Evolutionary conservation across 2,888 invertebrate species (phyloP), one percentile per base, ranked within the genome.

Genomic region (Gastracanthus pulcherrimus): DNA sequence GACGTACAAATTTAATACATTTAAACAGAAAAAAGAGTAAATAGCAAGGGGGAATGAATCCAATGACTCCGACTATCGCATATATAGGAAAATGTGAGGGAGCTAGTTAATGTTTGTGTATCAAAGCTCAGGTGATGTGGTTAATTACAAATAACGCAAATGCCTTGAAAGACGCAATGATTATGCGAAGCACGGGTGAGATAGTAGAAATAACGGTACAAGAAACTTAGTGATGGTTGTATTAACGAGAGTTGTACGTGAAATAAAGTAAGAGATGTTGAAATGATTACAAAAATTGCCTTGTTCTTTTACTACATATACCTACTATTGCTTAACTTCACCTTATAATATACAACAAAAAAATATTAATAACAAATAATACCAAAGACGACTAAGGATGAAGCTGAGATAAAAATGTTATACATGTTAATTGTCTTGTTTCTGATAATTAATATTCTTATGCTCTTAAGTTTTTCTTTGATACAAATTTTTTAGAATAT

Each of bases 191-290:
- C 58, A 62, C 45, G 62, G 62, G 34, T 45, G 62, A 45, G 71
- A 62, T 31, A 74, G 51, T 48, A 38, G 67, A 45, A 41, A 55
- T 7, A 51, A 36, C 9, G 60, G 67, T 69, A 60, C 41, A 69
- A 76, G 58, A 69, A 76, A 41, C 41, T 76, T 72, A 76, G 51
- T 31, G 48, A 60, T 58, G 70, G 69, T 60, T 60, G 62, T 62
- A 77, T 60, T 41, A 48, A 48, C 16, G 34, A 77, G 62, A 64
- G 41, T 60, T 78, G 62, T 78, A 71, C 70, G 58, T 36, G 26
- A 70, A 78, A 78, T 78, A 78, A 78, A 78, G 38, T 78, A 71
- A 45, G 45, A 62, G n/a, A 51, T 78, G 71, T 76, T 78, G 51
- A 78, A 78, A 70, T 36, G 51, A 76, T 70, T 60, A 31, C 16